Evolutionary conservation across 1,140 invertebrate genomes (phyloP), one percentile per base, ranked within the genome.

Genomic region (Parasteatoda tepidariorum): DNA sequence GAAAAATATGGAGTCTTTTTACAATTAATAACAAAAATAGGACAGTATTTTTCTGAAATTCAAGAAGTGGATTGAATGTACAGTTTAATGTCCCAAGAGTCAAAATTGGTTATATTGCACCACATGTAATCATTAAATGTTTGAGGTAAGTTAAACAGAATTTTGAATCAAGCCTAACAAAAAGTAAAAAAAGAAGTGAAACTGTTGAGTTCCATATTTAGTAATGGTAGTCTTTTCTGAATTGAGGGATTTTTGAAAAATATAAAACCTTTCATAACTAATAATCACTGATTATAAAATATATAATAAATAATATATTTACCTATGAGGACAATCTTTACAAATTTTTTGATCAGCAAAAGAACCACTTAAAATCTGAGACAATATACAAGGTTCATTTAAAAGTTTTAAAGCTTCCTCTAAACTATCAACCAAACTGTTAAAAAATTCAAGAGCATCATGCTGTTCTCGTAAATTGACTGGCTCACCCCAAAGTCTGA

Each of bases 301-400:
- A 48, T 4, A 9, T 2, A 48, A 48, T 9, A 22, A 70, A 73
- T 15, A 79, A 61, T 55, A 6, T 24, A 59, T 85, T 91, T 95
- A 98, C 89, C 96, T 94, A 92, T 99, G 98, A 62, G 97, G 97
- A 91, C 98, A 99, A 86, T 95, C 97, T 92, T 98, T 98, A 89
- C 98, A 99, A 86, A 99, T 99, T 91, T 99, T 99, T 89, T 99
- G 98, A 91, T 99, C 97, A 61, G 97, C 98, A 90, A 97, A 99
- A 33, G 96, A 96, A 33, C 98, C 98, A 81, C 97, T 97, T 84
- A 99, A 92, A 70, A 97, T 96, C 88, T 97, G 95, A 22, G 95
- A 94, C 93, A 98, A 96, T 81, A 98, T 93, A 89, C 97, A 96
- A 86, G 96, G 94, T 86, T 98, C 94, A 31, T 94, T 94, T 57